These are phyloP conservation scores for Nothura maculosa DNA, from an alignment of 2,797 vertebrate species.

Conservation along the genomic window DNA sequence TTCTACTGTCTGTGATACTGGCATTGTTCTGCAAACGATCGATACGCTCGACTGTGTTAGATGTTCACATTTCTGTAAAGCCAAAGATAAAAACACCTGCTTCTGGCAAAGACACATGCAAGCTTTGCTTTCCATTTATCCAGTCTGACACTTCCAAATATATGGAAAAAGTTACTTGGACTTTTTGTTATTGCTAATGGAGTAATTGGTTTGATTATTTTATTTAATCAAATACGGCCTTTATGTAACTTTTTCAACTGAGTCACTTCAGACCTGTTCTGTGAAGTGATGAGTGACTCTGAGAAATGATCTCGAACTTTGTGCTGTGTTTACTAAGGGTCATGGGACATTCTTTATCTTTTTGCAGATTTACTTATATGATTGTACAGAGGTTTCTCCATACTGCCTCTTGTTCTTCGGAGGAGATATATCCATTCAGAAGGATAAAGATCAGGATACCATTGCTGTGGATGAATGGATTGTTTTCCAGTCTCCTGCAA, in stretches of 20 bases:
- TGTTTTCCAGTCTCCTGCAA: slow-evolving; percentile 94
- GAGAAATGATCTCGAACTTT: not conserved
- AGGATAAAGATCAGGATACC: slow-evolving; percentile 93
- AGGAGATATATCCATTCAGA: slow-evolving; percentile 97
- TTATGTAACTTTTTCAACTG: not conserved
- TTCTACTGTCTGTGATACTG: not conserved
- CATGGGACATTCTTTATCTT: not conserved
- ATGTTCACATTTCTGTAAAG: not conserved
- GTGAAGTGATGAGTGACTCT: not conserved
- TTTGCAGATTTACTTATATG: slow-evolving; percentile 95
- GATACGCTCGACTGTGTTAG: too few relatives aligned
- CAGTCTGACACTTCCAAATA: not conserved
- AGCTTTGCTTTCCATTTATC: rapidly evolving
- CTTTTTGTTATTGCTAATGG: not conserved
- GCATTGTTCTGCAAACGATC: not conserved
- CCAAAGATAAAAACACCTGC: too few relatives aligned
- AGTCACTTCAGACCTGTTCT: not conserved
- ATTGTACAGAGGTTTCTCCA: slow-evolving; percentile 97
- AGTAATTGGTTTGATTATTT: not conserved
- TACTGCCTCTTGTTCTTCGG: slow-evolving; percentile 98
- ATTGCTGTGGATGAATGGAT: slow-evolving; percentile 98
- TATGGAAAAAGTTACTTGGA: not conserved
- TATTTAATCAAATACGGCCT: not conserved
- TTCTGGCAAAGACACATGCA: not conserved
- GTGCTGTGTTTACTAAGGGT: not conserved